Evolutionary conservation across 2,888 invertebrate genomes (phyloP), one percentile per base, ranked within the genome.

Genomic region (Brachyopa scutellaris): DNA sequence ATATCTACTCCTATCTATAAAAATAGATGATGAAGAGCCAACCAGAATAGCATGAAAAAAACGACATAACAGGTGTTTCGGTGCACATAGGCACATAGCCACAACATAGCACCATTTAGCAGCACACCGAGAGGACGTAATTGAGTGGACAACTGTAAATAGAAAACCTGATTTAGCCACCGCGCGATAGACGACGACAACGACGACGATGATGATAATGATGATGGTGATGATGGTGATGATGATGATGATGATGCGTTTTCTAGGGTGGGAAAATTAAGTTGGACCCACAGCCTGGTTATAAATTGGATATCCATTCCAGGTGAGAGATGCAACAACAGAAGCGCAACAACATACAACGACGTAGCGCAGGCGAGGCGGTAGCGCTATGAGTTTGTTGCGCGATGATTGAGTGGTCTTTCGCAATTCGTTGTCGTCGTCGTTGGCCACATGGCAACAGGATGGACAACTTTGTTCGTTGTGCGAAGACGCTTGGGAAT

Each of bases 121-220:
- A 76, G 67, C 79, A 73, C 62, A 64, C 61, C 49, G 72, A 76
- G 72, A 76, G 76, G 76, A 80, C 69, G 62, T 76, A 76, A 76
- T 80, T 76, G 76, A 76, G 76, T 76, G 80, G 76, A 82, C 80
- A 82, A 82, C 76, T 70, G 80, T 82, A 82, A 82, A 82, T 82
- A 82, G 80, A 82, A 76, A 82, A 82, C 80, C 64, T 70, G 79
- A 76, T 76, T 82, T 66, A 76, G 57, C 64, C 64, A 26, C 26
- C 26, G 26, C 76, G 69, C 70, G 53, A 82, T 76, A 80, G 64
- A 80, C 62, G 70, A 11, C 7, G n/a, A 15, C 15, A 6, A 29
- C 53, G 11, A 36, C 7, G 21, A 57, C 19, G 55, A 62, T 40
- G 31, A 69, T 57, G 49, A 76, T 38, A 23, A 73, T 38, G 74